Conservation (phyloP, 2,113 vertebrate genomes). For the Amphiprion percula region DNA sequence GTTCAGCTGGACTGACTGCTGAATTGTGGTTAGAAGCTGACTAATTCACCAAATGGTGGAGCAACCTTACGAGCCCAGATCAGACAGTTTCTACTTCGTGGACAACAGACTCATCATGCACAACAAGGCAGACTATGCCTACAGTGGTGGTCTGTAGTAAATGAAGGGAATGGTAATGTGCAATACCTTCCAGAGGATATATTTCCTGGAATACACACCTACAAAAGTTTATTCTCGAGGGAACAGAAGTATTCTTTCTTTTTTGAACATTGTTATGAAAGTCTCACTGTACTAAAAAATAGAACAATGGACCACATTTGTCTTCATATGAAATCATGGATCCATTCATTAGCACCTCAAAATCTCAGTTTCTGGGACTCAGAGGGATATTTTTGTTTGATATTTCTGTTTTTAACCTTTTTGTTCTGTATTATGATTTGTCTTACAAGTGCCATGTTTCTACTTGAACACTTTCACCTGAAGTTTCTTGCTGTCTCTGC, state of each 20-base stretch:
- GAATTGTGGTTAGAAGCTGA: too few relatives aligned
- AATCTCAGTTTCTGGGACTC: too few relatives aligned
- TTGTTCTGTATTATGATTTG: slow-evolving; percentile 33
- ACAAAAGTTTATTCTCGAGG: slow-evolving; percentile 12
- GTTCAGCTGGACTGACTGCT: too few relatives aligned
- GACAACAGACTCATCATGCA: slow-evolving; percentile 99
- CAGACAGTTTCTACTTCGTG: slow-evolving; percentile 99
- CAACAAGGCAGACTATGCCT: slow-evolving; percentile 99
- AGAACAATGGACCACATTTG: slow-evolving; percentile 52
- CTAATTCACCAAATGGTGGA: slow-evolving; percentile 93
- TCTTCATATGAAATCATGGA: slow-evolving; percentile 49
- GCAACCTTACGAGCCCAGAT: slow-evolving; percentile 95
- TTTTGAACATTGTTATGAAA: slow-evolving; percentile 48
- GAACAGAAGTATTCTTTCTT: slow-evolving; percentile 47
- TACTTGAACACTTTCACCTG: slow-evolving; percentile 61
- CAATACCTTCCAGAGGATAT: slow-evolving; percentile 36
- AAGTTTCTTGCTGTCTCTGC: slow-evolving; percentile 69
- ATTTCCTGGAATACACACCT: slow-evolving; percentile 32
- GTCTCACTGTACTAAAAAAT: slow-evolving; percentile 18
- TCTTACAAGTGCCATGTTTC: slow-evolving; percentile 34
- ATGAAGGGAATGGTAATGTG: slow-evolving; percentile 42
- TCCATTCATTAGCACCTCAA: slow-evolving; percentile 26
- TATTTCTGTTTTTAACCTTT: too few relatives aligned
- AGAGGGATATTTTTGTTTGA: too few relatives aligned
- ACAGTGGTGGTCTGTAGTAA: slow-evolving; percentile 69